phyloP scores from a whole-genome alignment of 2,113 vertebrate species.

The Cinclus cinclus region DNA sequence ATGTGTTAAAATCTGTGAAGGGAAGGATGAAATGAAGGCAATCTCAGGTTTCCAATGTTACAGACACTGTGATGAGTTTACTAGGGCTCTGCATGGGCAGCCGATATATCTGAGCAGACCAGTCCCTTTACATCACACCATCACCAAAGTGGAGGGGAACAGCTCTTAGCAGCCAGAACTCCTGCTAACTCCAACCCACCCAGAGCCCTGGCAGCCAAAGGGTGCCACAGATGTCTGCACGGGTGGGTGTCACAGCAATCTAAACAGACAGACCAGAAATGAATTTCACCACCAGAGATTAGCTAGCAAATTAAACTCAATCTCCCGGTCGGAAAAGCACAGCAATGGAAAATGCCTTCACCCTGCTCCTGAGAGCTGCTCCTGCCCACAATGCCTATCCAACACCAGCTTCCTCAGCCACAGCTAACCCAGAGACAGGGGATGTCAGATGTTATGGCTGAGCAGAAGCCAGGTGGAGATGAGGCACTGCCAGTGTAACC shows the following conservation, averaged over 20 bases:
- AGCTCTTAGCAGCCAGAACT: not conserved
- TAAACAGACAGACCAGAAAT: conserved; percentile 49
- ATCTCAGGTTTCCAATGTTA: not conserved
- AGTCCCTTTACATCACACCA: fast-evolving
- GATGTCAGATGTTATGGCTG: not conserved
- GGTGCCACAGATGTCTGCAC: not conserved
- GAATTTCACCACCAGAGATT: conserved; percentile 9
- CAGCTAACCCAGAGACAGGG: fast-evolving
- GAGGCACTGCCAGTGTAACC: not conserved
- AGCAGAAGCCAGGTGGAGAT: not conserved
- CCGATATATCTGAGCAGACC: not conserved
- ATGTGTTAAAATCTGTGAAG: not conserved
- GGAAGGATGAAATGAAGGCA: not conserved
- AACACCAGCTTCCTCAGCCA: not conserved
- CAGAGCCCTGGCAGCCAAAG: not conserved
- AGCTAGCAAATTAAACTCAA: conserved; percentile 39
- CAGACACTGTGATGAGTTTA: not conserved
- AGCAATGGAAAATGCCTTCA: not conserved
- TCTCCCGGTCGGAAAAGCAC: not conserved
- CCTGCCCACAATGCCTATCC: not conserved
- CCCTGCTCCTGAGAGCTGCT: not conserved
- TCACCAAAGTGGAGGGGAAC: fast-evolving
- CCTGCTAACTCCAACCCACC: not conserved
- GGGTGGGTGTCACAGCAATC: not conserved
- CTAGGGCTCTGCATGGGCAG: not conserved